Conservation (phyloP, 2,797 vertebrate species). For the Acrossocheilus fasciatus region DNA sequence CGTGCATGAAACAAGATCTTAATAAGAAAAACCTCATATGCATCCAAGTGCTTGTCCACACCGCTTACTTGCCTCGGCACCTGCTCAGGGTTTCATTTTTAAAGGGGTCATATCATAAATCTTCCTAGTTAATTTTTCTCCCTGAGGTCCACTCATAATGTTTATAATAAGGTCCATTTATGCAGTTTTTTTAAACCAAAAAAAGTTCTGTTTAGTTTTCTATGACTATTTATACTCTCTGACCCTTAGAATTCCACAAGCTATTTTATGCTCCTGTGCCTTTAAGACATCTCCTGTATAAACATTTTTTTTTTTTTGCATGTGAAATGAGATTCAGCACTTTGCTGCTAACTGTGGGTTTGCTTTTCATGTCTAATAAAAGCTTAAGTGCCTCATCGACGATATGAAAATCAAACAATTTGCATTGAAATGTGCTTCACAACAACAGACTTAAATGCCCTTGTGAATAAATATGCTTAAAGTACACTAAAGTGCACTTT, state of each 20-base stretch:
- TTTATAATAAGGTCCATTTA: neutral
- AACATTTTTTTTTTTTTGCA: neutral
- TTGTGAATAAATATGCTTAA: neutral
- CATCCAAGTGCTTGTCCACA: slow-evolving; percentile 15
- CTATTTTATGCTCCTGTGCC: neutral
- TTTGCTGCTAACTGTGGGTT: neutral
- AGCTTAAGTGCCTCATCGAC: neutral
- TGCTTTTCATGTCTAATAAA: neutral
- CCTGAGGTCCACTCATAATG: neutral
- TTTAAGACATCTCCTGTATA: neutral
- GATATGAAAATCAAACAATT: neutral
- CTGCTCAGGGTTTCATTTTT: slow-evolving; percentile 1
- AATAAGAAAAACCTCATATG: slow-evolving; percentile 9
- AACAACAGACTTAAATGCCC: neutral
- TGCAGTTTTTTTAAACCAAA: no score
- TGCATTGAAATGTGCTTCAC: neutral
- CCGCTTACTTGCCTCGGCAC: slow-evolving; percentile 9
- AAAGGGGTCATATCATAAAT: neutral
- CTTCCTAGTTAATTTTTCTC: neutral
- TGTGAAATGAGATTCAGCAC: neutral
- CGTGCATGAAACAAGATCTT: slow-evolving; percentile 15
- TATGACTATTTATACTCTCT: neutral
- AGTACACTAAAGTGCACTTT: neutral
- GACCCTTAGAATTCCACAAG: neutral
- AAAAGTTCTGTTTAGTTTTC: neutral